Conservation (phyloP, 2,113 vertebrate genomes). For the Neotoma lepida region DNA sequence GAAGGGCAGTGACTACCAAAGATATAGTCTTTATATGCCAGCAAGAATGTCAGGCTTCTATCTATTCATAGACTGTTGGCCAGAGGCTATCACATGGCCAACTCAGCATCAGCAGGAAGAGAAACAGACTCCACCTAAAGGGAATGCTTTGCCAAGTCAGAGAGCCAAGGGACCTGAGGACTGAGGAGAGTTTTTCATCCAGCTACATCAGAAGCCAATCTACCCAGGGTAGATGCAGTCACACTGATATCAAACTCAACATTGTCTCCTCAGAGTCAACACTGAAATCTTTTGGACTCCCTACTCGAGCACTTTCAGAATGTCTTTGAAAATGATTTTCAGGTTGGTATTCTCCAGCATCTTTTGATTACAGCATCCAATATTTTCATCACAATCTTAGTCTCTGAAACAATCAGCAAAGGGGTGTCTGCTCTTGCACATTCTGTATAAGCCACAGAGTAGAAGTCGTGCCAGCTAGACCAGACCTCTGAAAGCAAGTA, state of each 20-base stretch:
- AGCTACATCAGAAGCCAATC: neutral
- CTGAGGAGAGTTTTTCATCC: fast-evolving
- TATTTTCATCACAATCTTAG: neutral
- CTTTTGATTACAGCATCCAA: conserved; percentile 1
- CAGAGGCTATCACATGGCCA: neutral
- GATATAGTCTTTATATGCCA: neutral
- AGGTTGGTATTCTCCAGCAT: neutral
- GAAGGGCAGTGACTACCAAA: neutral
- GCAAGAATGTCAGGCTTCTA: neutral
- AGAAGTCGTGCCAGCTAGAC: neutral
- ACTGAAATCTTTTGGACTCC: neutral
- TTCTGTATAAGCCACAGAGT: neutral
- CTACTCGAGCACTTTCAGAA: neutral
- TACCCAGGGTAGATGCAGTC: neutral
- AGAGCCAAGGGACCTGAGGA: neutral
- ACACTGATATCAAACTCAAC: neutral
- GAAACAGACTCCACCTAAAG: neutral
- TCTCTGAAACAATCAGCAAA: neutral
- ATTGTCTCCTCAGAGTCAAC: neutral
- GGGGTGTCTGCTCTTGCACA: neutral
- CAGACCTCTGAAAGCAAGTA: neutral
- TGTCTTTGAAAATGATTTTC: conserved; percentile 48
- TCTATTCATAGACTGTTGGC: neutral
- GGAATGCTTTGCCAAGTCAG: neutral
- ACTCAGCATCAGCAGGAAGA: neutral